These are phyloP conservation scores for Calameuta filiformis DNA, from an alignment of 2,888 invertebrate species.

Conservation along the genomic window DNA sequence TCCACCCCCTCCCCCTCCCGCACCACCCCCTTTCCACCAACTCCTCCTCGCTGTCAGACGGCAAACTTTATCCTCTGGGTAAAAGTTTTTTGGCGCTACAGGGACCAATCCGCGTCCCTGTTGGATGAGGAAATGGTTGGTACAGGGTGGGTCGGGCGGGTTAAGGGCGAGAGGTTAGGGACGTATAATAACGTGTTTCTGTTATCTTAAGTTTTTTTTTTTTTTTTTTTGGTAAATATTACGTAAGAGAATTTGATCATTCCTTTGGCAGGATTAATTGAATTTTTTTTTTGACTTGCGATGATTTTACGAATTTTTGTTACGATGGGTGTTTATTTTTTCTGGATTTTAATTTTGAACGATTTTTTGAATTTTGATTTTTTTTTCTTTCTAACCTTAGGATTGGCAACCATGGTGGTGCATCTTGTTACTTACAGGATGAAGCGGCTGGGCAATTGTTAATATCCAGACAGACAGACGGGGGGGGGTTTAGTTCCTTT, in stretches of 20 bases:
- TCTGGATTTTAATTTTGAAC: neutral
- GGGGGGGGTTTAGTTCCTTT: neutral
- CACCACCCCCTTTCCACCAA: neutral
- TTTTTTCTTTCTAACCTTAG: neutral
- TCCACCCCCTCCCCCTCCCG: too few relatives aligned
- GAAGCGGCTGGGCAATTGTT: neutral
- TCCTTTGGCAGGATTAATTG: neutral
- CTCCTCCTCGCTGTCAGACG: neutral
- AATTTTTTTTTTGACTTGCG: neutral
- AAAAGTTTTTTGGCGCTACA: neutral
- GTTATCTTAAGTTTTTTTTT: neutral
- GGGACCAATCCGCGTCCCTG: neutral
- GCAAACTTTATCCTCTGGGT: conserved; percentile 3
- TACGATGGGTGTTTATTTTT: neutral
- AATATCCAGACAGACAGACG: neutral
- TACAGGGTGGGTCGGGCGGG: neutral
- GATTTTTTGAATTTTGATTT: neutral
- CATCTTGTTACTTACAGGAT: neutral
- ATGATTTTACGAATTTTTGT: neutral
- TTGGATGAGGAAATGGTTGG: neutral
- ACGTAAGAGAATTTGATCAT: neutral
- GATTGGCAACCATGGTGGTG: neutral
- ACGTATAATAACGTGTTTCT: neutral
- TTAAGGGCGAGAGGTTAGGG: neutral
- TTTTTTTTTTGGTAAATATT: neutral